Percentiles rank a stretch among this genome's conserved stretches.
Conservation (phyloP, 2,888 invertebrate genomes). For the Trichacis sp. region DNA sequence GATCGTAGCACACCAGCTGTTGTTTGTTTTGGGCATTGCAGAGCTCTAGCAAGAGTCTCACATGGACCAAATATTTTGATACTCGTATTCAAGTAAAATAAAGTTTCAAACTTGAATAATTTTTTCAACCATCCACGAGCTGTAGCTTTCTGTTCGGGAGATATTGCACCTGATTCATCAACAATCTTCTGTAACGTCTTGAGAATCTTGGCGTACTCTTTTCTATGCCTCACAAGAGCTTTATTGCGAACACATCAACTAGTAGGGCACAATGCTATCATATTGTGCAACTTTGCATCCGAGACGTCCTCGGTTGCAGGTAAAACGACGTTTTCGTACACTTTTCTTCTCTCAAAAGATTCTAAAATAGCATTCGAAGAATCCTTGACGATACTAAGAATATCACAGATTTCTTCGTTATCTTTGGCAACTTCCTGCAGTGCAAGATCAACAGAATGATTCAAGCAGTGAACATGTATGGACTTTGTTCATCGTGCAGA, state of each 20-base stretch:
- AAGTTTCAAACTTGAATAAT: slow-evolving; percentile 2
- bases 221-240: slow-evolving; percentile 5
- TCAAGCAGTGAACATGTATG: slow-evolving; percentile 11
- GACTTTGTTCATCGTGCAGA: slow-evolving; percentile 11
- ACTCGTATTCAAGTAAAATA: background rate
- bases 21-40: background rate
- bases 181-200: slow-evolving; percentile 5
- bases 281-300: too few relatives aligned
- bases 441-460: slow-evolving; percentile 8
- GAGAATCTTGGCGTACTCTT: slow-evolving; percentile 3
- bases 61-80: slow-evolving; percentile 1
- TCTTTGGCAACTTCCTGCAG: slow-evolving; percentile 14
- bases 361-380: slow-evolving; percentile 13
- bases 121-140: background rate
- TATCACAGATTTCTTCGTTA: slow-evolving; percentile 10
- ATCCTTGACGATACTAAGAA: slow-evolving; percentile 15
- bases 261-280: slow-evolving; percentile 9
- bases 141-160: background rate
- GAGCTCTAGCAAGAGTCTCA: background rate
- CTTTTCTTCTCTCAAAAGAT: slow-evolving; percentile 9
- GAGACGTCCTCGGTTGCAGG: background rate
- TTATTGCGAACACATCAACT: slow-evolving; percentile 6
- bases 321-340: slow-evolving; percentile 6
- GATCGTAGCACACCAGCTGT: background rate
- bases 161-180: slow-evolving; percentile 9